Evolutionary conservation across 2,888 invertebrate genomes (phyloP), one percentile per base, ranked within the genome.

Genomic region (Rutpela maculata): DNA sequence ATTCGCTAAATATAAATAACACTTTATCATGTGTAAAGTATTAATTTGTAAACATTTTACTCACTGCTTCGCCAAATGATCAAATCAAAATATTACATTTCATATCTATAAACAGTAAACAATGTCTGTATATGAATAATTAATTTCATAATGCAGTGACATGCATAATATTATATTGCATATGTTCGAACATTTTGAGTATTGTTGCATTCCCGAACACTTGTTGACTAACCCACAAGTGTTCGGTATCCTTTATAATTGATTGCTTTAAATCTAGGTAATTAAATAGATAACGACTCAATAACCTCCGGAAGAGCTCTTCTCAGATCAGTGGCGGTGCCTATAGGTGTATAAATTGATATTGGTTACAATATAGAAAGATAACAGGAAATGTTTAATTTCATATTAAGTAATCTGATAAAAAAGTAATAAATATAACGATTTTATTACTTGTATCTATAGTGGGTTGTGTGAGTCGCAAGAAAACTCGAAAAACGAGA

Each of bases 261-360:
- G 63, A 65, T 65, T 43, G 43, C 19, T 19, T 65, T 65, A 65
- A 65, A 65, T 65, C 65, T 43, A 38, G 65, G 22, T 65, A 65
- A 65, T 65, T 65, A 65, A 43, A 65, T 65, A 65, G 65, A 65
- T 65, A 65, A 43, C n/a, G 65, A 65, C 65, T 65, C 43, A 43
- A 65, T 65, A 43, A 65, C 18, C 43, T 19, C 43, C 10, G 65
- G 18, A 65, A 22, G 65, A 43, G 22, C 43, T 65, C 43, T 22
- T 43, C 18, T 65, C 19, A 5, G 31, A 26, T 26, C 65, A 65
- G 65, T 43, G 43, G 65, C 65, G 65, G 50, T 50, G 50, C n/a
- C 31, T 9, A n/a, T n/a, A 35, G 9, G 31, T 9, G 9, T 9
- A 35, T 35, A 9, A 35, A 35, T 35, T 9, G 31, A 35, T 35